Conservation (phyloP, 1,140 invertebrate genomes). For the Chlorops oryzae region DNA sequence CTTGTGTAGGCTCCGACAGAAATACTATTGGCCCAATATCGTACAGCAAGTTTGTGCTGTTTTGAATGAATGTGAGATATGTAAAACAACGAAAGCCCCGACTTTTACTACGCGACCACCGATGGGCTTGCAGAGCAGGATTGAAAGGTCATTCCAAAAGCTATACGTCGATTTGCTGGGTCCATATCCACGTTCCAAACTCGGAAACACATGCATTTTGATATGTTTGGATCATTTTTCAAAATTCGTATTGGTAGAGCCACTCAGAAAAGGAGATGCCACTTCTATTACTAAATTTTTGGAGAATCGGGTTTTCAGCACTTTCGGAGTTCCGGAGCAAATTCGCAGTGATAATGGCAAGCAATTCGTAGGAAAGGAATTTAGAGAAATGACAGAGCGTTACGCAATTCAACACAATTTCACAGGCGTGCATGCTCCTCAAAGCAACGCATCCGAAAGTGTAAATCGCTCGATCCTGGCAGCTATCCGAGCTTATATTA, state of each 20-base stretch:
- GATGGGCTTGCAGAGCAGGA: background rate
- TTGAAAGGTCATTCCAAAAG: background rate
- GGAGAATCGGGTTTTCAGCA: background rate
- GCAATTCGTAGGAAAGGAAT: background rate
- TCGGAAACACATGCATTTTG: background rate
- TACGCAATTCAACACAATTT: background rate
- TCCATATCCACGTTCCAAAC: conserved; percentile 2
- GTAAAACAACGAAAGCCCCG: background rate
- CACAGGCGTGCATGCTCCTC: conserved; percentile 2
- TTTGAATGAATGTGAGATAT: conserved; percentile 1
- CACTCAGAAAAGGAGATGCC: background rate
- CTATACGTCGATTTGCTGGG: conserved; percentile 5
- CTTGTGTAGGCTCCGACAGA: background rate
- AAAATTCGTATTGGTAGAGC: conserved; percentile 2
- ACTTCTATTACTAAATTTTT: background rate
- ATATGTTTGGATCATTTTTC: conserved; percentile 1
- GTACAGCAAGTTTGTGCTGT: background rate
- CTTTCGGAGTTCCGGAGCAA: background rate
- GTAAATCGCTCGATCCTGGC: background rate
- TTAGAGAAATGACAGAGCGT: background rate
- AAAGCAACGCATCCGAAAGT: background rate
- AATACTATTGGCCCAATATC: conserved; percentile 1
- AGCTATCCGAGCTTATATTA: background rate
- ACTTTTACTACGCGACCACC: background rate
- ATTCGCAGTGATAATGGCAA: background rate